These are phyloP conservation scores for Crypturellus undulatus DNA, from an alignment of 2,113 vertebrate genomes.

Conservation along the genomic window DNA sequence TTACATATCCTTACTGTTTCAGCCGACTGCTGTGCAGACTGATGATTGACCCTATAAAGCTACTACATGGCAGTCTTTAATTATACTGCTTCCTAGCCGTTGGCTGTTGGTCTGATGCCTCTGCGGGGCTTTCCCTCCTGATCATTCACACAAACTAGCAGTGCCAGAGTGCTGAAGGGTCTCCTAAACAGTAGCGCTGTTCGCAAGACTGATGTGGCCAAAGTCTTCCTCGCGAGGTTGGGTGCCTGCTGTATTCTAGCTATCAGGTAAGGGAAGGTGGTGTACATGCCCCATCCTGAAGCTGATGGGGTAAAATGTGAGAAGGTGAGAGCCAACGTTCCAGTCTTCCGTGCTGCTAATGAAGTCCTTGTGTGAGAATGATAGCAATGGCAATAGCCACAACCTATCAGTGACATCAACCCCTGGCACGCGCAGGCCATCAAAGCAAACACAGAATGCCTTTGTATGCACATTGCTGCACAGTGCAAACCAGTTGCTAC, in stretches of 20 bases:
- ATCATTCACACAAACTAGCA: constrained; percentile 44
- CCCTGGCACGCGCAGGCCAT: constrained; percentile 76
- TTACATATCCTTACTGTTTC: constrained; percentile 29
- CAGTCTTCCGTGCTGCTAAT: constrained; percentile 54
- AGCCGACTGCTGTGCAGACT: constrained; percentile 45
- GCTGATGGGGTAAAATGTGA: constrained; percentile 38
- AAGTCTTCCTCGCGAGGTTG: not conserved
- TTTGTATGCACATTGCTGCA: constrained; percentile 68
- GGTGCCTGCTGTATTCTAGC: not conserved
- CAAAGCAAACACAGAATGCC: constrained; percentile 81
- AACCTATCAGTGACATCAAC: constrained; percentile 77
- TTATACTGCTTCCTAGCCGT: constrained; percentile 50
- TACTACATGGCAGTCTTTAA: constrained; percentile 55
- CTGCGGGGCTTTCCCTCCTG: constrained; percentile 11
- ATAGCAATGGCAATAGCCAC: constrained; percentile 40
- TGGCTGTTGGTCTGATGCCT: constrained; percentile 60
- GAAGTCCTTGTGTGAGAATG: constrained; percentile 78
- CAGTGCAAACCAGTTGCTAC: constrained; percentile 68
- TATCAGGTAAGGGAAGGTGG: not conserved
- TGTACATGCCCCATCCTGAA: not conserved
- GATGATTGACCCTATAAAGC: constrained; percentile 35
- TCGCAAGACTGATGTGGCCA: not conserved
- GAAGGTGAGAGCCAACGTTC: constrained; percentile 10
- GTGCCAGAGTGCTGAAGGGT: constrained; percentile 20
- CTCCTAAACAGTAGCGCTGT: constrained; percentile 8